Percentiles rank a stretch among this genome's conserved stretches.
These are phyloP conservation scores for Bursaphelenchus okinawaensis DNA, from an alignment of 2,888 invertebrate species.

Conservation along the genomic window DNA sequence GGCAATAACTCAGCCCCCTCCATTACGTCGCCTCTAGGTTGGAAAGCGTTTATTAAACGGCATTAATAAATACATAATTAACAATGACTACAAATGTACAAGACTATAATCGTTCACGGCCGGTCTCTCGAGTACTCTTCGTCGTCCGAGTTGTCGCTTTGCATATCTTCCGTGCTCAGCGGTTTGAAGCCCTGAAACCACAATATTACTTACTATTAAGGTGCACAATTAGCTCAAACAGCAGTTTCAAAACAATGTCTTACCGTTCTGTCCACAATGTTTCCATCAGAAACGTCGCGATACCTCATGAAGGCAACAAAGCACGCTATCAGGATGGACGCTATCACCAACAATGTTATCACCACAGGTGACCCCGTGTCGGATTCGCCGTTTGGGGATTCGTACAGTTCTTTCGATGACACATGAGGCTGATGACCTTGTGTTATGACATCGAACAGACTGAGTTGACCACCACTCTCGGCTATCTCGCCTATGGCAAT, in stretches of 20 bases:
- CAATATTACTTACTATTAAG: not conserved
- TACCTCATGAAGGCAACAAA: slow-evolving; percentile 17
- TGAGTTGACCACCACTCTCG: slow-evolving; percentile 63
- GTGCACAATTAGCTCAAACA: not conserved
- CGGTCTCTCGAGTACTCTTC: not conserved
- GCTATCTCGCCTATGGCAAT: slow-evolving; percentile 74
- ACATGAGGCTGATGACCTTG: slow-evolving; percentile 2
- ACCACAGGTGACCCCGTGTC: not conserved
- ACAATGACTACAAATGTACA: not conserved
- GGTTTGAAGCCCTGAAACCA: slow-evolving; percentile 50
- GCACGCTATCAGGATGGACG: slow-evolving; percentile 12
- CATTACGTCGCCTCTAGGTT: not conserved
- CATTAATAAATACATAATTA: not conserved
- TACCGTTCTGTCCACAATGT: slow-evolving; percentile 24
- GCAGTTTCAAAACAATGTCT: not conserved
- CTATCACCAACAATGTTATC: slow-evolving; percentile 2
- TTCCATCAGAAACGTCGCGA: slow-evolving; percentile 10
- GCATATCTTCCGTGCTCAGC: slow-evolving; percentile 34
- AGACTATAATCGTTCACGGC: not conserved
- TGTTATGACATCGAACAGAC: slow-evolving; percentile 44
- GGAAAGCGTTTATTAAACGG: not conserved
- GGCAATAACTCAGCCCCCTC: not conserved
- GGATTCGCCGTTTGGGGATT: not conserved
- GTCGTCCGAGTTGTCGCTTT: slow-evolving; percentile 19
- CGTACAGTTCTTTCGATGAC: slow-evolving; percentile 5